Evolutionary conservation across 2,113 vertebrate species (phyloP), one percentile per base, ranked within the genome.

Genomic region (Stigmatopora nigra): DNA sequence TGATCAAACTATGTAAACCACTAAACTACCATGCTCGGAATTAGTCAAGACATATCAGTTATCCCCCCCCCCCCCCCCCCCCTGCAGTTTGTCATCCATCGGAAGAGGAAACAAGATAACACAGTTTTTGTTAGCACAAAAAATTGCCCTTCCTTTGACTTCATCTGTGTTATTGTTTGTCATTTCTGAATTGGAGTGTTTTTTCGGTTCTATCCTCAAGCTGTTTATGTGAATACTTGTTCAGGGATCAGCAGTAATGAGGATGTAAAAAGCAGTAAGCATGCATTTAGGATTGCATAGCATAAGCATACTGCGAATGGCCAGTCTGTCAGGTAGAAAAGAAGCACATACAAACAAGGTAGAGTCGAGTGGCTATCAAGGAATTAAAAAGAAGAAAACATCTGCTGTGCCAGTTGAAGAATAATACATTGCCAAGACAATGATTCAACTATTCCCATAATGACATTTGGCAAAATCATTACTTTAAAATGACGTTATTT

Each of bases 251-350:
- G 11, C 15, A 48, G 14, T 48, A 48, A 48, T 48, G 46, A 5
- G 53, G 64, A 76, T 82, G 77, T 64, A 68, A 53, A 57, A 58
- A 48, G 68, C 78, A 81, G 72, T 73, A 69, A 59, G 68, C 56
- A 67, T 72, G 72, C 75, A 82, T 75, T 78, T 25, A 63, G 9
- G 25, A 73, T 71, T 55, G 63, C 53, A 45, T 76, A 48, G 63
- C 77, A 51, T 77, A 70, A 82, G 71, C 79, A 78, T 65, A 77
- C 4, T 22, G 66, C 75, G 45, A 38, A 69, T 75, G 75, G 76
- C 69, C 62, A 67, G 67, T 82, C 75, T 60, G 2, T 3, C 25
- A 38, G 63, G 53, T 49, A 52, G 56, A 67, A 61, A 63, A 60
- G 25, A 58, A 41, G 17, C 60, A 11, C 65, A 58, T 65, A 71